Conservation (phyloP, 2,113 vertebrate genomes). For the Phalacrocorax pelagicus region DNA sequence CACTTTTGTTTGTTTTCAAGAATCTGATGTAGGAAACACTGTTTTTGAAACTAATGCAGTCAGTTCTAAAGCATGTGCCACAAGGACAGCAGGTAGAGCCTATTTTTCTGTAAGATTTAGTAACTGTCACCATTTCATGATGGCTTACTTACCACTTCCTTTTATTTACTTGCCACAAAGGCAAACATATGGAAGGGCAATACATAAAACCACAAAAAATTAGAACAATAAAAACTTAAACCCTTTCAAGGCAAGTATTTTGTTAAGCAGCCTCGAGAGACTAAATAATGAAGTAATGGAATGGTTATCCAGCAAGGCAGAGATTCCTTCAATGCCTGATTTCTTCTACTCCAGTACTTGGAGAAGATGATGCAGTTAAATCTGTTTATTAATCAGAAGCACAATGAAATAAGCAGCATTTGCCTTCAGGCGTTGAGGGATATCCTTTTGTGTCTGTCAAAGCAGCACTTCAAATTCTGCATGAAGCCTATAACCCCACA, state of each 20-base stretch:
- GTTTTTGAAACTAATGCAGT: neutral
- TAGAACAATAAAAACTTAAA: neutral
- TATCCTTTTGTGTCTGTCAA: neutral
- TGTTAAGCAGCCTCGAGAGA: neutral
- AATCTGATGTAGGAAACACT: neutral
- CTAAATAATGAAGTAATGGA: neutral
- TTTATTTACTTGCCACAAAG: neutral
- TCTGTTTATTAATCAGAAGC: slow-evolving; percentile 21
- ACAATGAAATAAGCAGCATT: neutral
- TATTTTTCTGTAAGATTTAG: neutral
- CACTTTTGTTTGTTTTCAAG: neutral
- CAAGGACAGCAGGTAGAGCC: neutral
- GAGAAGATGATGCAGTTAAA: slow-evolving; percentile 30
- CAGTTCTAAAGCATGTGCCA: neutral
- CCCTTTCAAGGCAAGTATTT: neutral
- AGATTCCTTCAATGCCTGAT: neutral
- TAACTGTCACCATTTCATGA: neutral
- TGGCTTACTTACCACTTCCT: neutral
- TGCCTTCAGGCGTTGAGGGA: slow-evolving; percentile 16
- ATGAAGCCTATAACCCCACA: neutral
- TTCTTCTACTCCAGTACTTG: slow-evolving; percentile 4
- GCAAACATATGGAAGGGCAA: neutral
- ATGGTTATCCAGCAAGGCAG: slow-evolving; percentile 11
- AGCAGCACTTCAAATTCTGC: neutral
- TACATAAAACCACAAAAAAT: neutral